Conservation (phyloP, 2,888 invertebrate species). For the Agrotis clavis region DNA sequence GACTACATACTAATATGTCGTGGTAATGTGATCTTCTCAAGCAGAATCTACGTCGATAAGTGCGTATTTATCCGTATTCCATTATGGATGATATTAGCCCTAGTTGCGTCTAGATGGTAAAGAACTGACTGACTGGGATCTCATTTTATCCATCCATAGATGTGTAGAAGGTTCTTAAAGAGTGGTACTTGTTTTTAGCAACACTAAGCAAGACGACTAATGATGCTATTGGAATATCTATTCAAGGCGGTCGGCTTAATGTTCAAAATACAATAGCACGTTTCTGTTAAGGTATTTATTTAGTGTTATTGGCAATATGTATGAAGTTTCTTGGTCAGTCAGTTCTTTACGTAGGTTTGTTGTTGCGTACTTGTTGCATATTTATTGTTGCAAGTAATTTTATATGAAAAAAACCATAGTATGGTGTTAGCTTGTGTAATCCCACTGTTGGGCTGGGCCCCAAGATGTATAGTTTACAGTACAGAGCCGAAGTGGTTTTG, state of each 20-base stretch:
- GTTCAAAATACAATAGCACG: not conserved
- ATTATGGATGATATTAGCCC: constrained; percentile 43
- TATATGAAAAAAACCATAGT: constrained; percentile 2
- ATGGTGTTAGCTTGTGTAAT: no score
- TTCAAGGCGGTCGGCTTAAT: not conserved
- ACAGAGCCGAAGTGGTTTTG: no score
- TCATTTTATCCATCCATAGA: not conserved
- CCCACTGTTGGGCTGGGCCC: no score
- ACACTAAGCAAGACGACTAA: not conserved
- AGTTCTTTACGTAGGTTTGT: constrained; percentile 43
- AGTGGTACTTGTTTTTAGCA: not conserved
- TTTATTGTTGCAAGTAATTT: constrained; percentile 45
- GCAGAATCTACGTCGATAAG: not conserved
- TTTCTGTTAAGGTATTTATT: not conserved
- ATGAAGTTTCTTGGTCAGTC: constrained; percentile 36
- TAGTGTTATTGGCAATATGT: not conserved
- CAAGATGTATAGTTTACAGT: no score
- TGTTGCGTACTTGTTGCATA: constrained; percentile 55
- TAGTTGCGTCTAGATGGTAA: constrained; percentile 54
- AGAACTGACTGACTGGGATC: constrained; percentile 22
- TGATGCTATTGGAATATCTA: not conserved
- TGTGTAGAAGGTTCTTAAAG: not conserved
- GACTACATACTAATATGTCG: no score
- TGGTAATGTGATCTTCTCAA: not conserved
- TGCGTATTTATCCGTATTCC: constrained; percentile 15